A percentile compares a stretch with the other conserved stretches of the same genome.
Evolutionary conservation across 1,140 invertebrate species (phyloP).

Genomic region (Grapholita molesta): DNA sequence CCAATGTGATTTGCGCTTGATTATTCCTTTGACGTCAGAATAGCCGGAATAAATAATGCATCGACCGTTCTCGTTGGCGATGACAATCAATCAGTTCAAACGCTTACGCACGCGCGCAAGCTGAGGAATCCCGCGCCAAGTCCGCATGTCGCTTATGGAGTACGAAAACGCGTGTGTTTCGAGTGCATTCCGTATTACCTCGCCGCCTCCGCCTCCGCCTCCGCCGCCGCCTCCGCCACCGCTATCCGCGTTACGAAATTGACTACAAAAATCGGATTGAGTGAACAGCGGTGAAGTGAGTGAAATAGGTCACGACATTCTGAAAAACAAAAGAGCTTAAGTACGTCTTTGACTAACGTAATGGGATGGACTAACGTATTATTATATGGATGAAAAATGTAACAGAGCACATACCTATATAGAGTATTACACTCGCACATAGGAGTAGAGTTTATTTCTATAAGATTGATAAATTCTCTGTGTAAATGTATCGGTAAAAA

Average conservation of each 20-base stretch:
- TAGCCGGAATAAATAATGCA: neutral
- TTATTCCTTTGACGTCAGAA: neutral
- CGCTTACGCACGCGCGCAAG: neutral
- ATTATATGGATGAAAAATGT: no score
- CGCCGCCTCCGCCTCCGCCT: neutral
- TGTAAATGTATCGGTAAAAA: no score
- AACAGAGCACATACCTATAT: no score
- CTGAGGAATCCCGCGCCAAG: neutral
- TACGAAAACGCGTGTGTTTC: conserved; percentile 27
- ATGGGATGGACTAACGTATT: no score
- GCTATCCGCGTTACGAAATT: neutral
- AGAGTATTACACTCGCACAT: no score
- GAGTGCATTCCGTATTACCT: neutral
- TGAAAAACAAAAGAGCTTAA: no score
- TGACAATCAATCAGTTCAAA: neutral
- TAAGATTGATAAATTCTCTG: no score
- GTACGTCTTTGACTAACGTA: no score
- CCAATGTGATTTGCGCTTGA: neutral
- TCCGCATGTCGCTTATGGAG: neutral
- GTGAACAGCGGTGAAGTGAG: neutral
- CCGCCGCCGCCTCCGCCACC: neutral
- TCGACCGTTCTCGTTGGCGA: neutral
- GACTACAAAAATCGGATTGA: neutral
- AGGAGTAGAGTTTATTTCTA: no score
- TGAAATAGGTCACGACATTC: neutral